A percentile compares a stretch with the other conserved stretches of the same genome.
These are phyloP conservation scores for Amblyopsis rosae DNA, from an alignment of 2,113 vertebrate genomes.

Conservation along the genomic window DNA sequence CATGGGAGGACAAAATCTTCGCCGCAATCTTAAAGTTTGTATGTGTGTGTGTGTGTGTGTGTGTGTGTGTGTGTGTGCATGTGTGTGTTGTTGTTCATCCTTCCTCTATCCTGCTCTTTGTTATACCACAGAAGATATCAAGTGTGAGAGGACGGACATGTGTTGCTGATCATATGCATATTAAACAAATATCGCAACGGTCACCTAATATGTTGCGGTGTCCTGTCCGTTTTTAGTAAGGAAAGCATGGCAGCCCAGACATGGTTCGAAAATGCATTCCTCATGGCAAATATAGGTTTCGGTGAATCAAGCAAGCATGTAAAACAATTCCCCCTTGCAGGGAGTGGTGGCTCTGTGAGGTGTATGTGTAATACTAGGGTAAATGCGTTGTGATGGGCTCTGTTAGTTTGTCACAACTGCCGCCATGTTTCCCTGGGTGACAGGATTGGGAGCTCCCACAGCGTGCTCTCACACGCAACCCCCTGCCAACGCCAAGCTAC, in stretches of 20 bases:
- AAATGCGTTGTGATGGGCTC: constrained; percentile 55
- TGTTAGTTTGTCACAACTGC: constrained; percentile 51
- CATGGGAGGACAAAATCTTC: constrained; percentile 71
- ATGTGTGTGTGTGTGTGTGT: no score
- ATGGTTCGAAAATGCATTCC: constrained; percentile 51
- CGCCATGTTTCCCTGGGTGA: constrained; percentile 62
- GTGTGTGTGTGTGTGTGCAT: constrained; percentile 20
- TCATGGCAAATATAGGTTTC: constrained; percentile 28
- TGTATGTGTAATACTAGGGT: constrained; percentile 39
- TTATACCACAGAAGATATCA: constrained; percentile 65
- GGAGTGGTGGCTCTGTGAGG: constrained; percentile 23
- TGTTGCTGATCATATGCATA: constrained; percentile 74
- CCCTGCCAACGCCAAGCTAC: constrained; percentile 66
- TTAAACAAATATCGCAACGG: constrained; percentile 61
- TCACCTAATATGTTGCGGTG: constrained; percentile 67
- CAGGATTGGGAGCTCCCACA: constrained; percentile 66
- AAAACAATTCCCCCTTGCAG: constrained; percentile 13
- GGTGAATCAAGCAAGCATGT: constrained; percentile 12
- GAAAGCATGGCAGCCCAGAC: constrained; percentile 48
- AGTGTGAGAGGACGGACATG: constrained; percentile 71
- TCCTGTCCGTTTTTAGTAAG: constrained; percentile 41
- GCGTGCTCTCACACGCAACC: constrained; percentile 62
- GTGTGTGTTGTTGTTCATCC: constrained; percentile 20
- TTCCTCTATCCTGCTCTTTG: constrained; percentile 59
- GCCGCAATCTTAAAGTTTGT: constrained; percentile 23